A percentile compares a stretch with the other conserved stretches of the same genome.
Evolutionary conservation across 2,113 vertebrate genomes (phyloP).

Genomic region (Spea multiplicata): DNA sequence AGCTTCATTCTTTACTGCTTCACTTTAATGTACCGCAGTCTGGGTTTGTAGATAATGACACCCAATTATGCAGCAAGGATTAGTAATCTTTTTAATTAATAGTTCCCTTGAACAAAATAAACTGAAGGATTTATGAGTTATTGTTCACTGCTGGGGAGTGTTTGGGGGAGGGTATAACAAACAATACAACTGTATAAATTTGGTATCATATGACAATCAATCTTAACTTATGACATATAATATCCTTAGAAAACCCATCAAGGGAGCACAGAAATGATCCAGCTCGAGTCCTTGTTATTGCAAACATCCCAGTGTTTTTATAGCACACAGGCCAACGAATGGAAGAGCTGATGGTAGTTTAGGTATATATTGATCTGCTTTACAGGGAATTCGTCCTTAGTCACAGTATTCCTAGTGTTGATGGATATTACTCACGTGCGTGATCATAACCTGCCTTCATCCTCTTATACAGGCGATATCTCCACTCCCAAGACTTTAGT

Average conservation of each 20-base stretch:
- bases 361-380: too few relatives aligned
- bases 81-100: neutral
- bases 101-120: neutral
- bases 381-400: too few relatives aligned
- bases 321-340: too few relatives aligned
- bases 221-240: too few relatives aligned
- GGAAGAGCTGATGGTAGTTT: too few relatives aligned
- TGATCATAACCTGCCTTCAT: constrained; percentile 89
- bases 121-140: neutral
- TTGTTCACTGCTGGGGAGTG: neutral
- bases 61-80: neutral
- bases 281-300: too few relatives aligned
- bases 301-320: too few relatives aligned
- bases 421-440: constrained; percentile 74
- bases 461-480: constrained; percentile 84
- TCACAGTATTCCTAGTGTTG: neutral
- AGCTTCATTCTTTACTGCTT: neutral
- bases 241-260: too few relatives aligned
- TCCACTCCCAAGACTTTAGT: constrained; percentile 90
- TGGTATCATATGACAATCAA: too few relatives aligned
- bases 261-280: too few relatives aligned
- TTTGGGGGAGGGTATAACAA: too few relatives aligned
- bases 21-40: neutral
- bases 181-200: too few relatives aligned
- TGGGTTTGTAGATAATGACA: neutral